Base-by-base conservation (phyloP, 2,888 invertebrate species). In the Gymnosoma rotundatum region DNA sequence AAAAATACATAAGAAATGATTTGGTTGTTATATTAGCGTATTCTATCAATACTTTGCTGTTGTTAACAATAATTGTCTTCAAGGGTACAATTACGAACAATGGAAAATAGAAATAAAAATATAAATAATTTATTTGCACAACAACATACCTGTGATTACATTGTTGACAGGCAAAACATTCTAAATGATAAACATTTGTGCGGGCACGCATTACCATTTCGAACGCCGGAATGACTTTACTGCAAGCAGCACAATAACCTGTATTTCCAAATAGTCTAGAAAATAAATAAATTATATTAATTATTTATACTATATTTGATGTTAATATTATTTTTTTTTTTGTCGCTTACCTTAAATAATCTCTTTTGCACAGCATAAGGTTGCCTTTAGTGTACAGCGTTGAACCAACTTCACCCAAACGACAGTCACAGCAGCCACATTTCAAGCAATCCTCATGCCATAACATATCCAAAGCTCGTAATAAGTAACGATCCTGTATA, bases 401-500 rank as follows among this genome's bases (percentile, higher is more conserved):
- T 86, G 97, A 97, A 25, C 99, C 99, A 66, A 98, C 98, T 92
- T 99, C 98, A 21, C 98, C 99, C 80, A 99, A 95, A 74, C 98
- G 94, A 92, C 98, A 98, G 93, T 98, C 98, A 93, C 99, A 99
- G 93, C 98, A 98, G 88, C 98, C 97, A 92, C 98, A 98, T 93
- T 98, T 99, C 84, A 99, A 95, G 92, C 99, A 99, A 93, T 99
- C 98, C 92, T 99, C 99, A 92, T 99, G 99, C 98, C 99, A 99
- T 90, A 96, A 95, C 93, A 97, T 95, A 92, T 98, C 98, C 90
- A 98, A 93, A 2, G 98, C 98, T 92, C 97, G 97, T 89, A 98
- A 94, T 87, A 98, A 94, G 92, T 95, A 98, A 89, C 97, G 94
- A 92, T 98, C 98, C 50, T 96, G 96, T 91, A 99, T 99, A 90